Base-by-base conservation (phyloP, 2,797 vertebrate genomes). In the Amblyopsis hoosieri region DNA sequence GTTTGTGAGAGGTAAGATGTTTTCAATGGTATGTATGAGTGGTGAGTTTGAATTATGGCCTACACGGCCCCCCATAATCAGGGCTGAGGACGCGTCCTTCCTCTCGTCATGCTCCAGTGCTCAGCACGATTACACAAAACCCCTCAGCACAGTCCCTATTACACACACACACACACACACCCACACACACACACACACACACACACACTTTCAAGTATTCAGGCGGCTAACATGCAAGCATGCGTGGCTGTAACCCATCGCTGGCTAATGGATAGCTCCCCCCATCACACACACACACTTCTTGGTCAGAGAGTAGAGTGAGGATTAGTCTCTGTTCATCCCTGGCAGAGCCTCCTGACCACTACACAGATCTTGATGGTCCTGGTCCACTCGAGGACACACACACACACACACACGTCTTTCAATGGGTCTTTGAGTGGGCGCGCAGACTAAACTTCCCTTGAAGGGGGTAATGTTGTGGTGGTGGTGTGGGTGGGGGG, bases 51-150 rank as follows among this genome's bases (percentile, higher is more conserved):
- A n/a, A n/a, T n/a, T n/a, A n/a, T n/a, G n/a, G n/a, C n/a, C n/a
- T n/a, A n/a, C n/a, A n/a, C n/a, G n/a, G n/a, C n/a, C n/a, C n/a
- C n/a, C n/a, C n/a, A n/a, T n/a, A n/a, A n/a, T 90, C 86, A 81
- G 85, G 83, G 85, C 78, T 70, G 87, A 89, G 88, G 89, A 88
- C 87, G 85, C 78, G 85, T 89, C 88, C 88, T 90, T 88, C 87
- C 82, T 86, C 83, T 78, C 69, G 85, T 85, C 85, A 89, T 69
- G 88, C 87, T 86, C 84, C 75, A 70, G 66, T 17, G 78, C 87
- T 76, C 84, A 87, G 86, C 79, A 74, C 83, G 85, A 91, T 91
- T 89, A 90, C 89, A 89, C 88, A 91, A 90, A 90, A 78, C 81
- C 82, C 83, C 76, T 80, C 76, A 77, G 62, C 72, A 29, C 64